These are phyloP conservation scores for Zaprionus lachaisei DNA, from an alignment of 1,140 invertebrate species.

Conservation along the genomic window DNA sequence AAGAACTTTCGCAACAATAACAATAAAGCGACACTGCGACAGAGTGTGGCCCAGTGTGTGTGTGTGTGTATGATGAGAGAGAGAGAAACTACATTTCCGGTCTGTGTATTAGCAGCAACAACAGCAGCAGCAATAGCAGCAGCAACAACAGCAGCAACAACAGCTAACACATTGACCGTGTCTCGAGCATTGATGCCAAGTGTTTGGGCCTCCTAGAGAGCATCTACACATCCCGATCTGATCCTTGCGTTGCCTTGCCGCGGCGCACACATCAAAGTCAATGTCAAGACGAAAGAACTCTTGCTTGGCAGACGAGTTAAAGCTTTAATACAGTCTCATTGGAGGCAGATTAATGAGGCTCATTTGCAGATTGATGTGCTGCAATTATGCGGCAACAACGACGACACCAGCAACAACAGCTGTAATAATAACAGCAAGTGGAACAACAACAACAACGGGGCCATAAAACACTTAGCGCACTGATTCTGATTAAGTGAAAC, in stretches of 20 bases:
- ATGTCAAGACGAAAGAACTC: slow-evolving; percentile 38
- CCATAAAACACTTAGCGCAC: slow-evolving; percentile 74
- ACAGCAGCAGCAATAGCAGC: slow-evolving; percentile 18
- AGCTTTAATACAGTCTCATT: slow-evolving; percentile 42
- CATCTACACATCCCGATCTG: slow-evolving; percentile 20
- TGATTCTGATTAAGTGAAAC: slow-evolving; percentile 76
- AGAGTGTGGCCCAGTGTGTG: background rate
- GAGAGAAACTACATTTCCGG: slow-evolving; percentile 29
- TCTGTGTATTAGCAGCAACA: slow-evolving; percentile 59
- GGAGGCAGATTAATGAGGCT: slow-evolving; percentile 73
- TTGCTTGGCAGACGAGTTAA: slow-evolving; percentile 9
- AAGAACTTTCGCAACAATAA: slow-evolving; percentile 60
- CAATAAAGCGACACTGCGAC: slow-evolving; percentile 54
- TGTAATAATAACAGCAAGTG: slow-evolving; percentile 25
- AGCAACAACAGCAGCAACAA: background rate
- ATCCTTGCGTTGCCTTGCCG: slow-evolving; percentile 34
- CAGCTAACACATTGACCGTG: slow-evolving; percentile 50
- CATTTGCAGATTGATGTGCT: slow-evolving; percentile 81
- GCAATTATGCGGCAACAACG: slow-evolving; percentile 69
- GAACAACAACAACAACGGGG: slow-evolving; percentile 40
- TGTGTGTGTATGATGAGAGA: background rate
- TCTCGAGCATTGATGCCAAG: slow-evolving; percentile 46
- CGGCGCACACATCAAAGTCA: slow-evolving; percentile 48
- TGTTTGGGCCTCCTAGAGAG: slow-evolving; percentile 13
- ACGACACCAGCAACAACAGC: slow-evolving; percentile 36